phyloP scores from a whole-genome alignment of 2,797 vertebrate genomes.

The Aphelocoma californica region DNA sequence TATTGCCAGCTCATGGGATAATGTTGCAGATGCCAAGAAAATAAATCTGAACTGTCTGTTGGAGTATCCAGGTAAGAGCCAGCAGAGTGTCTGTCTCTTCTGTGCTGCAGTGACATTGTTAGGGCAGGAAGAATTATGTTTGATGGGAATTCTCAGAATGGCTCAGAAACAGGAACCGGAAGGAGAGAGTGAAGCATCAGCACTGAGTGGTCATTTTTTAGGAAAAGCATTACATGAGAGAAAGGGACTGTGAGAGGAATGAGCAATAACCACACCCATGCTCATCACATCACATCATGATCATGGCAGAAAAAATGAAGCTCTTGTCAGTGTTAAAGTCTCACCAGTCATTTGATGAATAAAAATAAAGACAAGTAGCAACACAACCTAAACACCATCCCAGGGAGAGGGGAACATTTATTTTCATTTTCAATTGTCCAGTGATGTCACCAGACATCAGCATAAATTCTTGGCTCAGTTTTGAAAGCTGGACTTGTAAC shows the following conservation, averaged over 20 bases:
- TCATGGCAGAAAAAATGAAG: not conserved
- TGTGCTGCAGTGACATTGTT: not conserved
- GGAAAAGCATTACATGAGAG: not conserved
- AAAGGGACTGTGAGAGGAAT: not conserved
- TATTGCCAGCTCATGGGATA: not conserved
- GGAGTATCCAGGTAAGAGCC: not conserved
- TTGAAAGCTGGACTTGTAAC: not conserved
- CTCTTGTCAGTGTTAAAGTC: not conserved
- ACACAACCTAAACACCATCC: not conserved
- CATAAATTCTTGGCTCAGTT: not conserved
- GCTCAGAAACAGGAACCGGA: not conserved
- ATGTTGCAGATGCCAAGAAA: slow-evolving; percentile 22
- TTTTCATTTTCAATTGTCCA: not conserved
- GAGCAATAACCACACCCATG: not conserved
- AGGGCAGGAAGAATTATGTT: not conserved
- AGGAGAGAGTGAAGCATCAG: not conserved
- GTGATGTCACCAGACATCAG: not conserved
- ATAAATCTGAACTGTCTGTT: not conserved
- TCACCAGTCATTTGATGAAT: not conserved
- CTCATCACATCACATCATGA: not conserved
- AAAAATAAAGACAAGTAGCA: not conserved
- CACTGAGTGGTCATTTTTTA: not conserved
- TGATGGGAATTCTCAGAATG: not conserved
- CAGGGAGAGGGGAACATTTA: not conserved
- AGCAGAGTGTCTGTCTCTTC: not conserved